Conservation (phyloP, 1,140 invertebrate genomes). For the Zaprionus inermis region DNA sequence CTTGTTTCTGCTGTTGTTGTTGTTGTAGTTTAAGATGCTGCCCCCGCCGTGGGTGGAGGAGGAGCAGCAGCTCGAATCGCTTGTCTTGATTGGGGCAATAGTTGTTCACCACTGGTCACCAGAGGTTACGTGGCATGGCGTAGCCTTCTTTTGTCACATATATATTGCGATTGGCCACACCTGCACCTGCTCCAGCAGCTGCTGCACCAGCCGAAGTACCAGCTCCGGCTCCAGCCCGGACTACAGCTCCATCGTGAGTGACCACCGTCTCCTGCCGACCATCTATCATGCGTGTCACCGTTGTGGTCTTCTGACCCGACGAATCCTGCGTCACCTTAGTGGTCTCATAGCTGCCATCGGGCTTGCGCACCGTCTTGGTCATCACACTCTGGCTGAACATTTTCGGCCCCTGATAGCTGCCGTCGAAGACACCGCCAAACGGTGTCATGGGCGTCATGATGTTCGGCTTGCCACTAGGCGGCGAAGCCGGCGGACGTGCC, state of each 20-base stretch:
- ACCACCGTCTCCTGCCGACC: conserved; percentile 74
- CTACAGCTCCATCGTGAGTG: conserved; percentile 46
- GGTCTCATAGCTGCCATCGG: conserved; percentile 80
- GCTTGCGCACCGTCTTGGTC: conserved; percentile 80
- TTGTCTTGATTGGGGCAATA: conserved; percentile 76
- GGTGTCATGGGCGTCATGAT: conserved; percentile 79
- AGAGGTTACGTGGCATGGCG: conserved; percentile 83
- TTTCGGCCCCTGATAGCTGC: conserved; percentile 81
- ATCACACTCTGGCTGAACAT: conserved; percentile 83
- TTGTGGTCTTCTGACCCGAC: conserved; percentile 76
- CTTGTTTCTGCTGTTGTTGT: conserved; percentile 35
- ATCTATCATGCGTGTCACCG: conserved; percentile 71
- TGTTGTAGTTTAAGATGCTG: conserved; percentile 50
- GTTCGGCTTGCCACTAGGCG: conserved; percentile 57
- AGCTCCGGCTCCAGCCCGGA: background rate
- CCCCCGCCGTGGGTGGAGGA: conserved; percentile 46
- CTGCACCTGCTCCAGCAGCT: conserved; percentile 3
- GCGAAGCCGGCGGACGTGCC: conserved; percentile 51
- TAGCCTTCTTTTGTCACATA: conserved; percentile 84
- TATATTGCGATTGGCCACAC: conserved; percentile 70
- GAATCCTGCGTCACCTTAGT: conserved; percentile 77
- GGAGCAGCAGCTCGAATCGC: conserved; percentile 63
- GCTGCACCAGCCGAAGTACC: conserved; percentile 1
- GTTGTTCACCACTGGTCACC: conserved; percentile 84
- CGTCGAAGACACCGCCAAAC: conserved; percentile 78